A percentile compares a stretch with the other conserved stretches of the same genome.
phyloP scores from a whole-genome alignment of 2,888 invertebrate species.

The Temnothorax rugatulus region DNA sequence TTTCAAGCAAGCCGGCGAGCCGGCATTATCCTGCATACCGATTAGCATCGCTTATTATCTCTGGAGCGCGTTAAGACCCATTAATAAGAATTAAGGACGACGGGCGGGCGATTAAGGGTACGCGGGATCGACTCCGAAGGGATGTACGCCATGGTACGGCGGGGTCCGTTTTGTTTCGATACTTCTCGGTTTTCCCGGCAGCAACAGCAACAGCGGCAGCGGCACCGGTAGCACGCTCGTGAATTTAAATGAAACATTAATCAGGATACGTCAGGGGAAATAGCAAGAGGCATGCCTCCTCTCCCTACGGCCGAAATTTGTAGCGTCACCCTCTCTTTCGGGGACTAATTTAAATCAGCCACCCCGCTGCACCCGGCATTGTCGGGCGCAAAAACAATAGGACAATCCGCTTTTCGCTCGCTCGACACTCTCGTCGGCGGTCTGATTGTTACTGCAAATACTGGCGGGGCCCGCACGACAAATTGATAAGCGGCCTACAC shows the following conservation, averaged over 20 bases:
- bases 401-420: slow-evolving; percentile 55
- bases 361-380: slow-evolving; percentile 53
- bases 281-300: slow-evolving; percentile 52
- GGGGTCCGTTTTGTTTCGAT: slow-evolving; percentile 45
- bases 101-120: slow-evolving; percentile 42
- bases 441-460: slow-evolving; percentile 54
- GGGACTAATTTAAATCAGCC: slow-evolving; percentile 67
- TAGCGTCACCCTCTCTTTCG: slow-evolving; percentile 63
- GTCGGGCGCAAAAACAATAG: slow-evolving; percentile 55
- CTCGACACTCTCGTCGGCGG: slow-evolving; percentile 8
- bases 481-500: slow-evolving; percentile 45
- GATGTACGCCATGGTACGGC: slow-evolving; percentile 1
- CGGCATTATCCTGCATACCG: not conserved
- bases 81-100: slow-evolving; percentile 59
- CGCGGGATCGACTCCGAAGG: slow-evolving; percentile 37
- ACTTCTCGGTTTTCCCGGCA: slow-evolving; percentile 37
- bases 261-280: slow-evolving; percentile 67
- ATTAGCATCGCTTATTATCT: slow-evolving; percentile 30
- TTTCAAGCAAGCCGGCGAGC: not conserved
- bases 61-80: slow-evolving; percentile 39
- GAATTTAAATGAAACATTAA: slow-evolving; percentile 74
- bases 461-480: slow-evolving; percentile 34
- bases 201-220: slow-evolving; percentile 1
- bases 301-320: slow-evolving; percentile 52
- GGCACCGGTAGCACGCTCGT: slow-evolving; percentile 39